phyloP scores from a whole-genome alignment of 2,113 vertebrate genomes.

The Beaufortia kweichowensis region DNA sequence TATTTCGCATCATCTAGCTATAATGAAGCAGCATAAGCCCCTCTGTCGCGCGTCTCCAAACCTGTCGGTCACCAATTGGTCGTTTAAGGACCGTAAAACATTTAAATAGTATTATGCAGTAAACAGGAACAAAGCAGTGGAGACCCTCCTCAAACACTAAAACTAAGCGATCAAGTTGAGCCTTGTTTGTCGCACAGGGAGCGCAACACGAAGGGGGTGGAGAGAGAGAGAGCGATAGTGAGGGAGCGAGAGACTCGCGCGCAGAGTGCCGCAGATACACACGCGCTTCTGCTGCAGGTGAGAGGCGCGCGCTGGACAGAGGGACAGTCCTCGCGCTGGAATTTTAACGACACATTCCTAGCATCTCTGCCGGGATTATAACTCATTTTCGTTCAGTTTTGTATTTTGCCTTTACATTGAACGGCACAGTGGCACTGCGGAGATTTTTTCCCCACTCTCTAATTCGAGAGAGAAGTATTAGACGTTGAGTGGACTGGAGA shows the following conservation, averaged over 20 bases:
- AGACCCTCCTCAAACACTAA: conserved; percentile 75
- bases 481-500: conserved; percentile 45
- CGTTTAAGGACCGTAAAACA: background rate
- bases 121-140: conserved; percentile 55
- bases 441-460: conserved; percentile 35
- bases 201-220: conserved; percentile 66
- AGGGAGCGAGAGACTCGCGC: conserved; percentile 80
- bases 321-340: conserved; percentile 55
- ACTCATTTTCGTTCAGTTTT: conserved; percentile 35
- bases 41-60: background rate
- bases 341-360: conserved; percentile 45
- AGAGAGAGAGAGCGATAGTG: conserved; percentile 54
- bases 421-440: conserved; percentile 41
- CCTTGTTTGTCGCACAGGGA: conserved; percentile 79
- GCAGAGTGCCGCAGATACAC: conserved; percentile 92
- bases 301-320: conserved; percentile 79
- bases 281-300: conserved; percentile 91
- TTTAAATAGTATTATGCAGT: background rate
- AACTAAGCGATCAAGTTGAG: conserved; percentile 83
- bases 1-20: too few species aligned
- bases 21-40: background rate
- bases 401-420: conserved; percentile 2
- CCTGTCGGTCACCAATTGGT: background rate
- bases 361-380: conserved; percentile 65
- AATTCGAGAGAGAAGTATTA: conserved; percentile 53